Conservation (phyloP, 2,113 vertebrate genomes). For the Lycaon pictus region DNA sequence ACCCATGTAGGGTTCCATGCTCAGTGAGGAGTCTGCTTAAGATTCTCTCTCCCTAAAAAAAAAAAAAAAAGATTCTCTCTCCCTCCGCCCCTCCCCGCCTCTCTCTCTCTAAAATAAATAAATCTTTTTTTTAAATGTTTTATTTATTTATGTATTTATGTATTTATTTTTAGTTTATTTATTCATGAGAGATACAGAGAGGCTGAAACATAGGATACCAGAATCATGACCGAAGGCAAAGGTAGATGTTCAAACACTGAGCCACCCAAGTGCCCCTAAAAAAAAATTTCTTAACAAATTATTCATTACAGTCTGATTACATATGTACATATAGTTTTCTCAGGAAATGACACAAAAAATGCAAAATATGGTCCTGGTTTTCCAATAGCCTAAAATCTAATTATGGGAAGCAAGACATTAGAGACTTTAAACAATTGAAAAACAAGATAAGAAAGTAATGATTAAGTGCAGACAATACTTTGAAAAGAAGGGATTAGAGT, state of each 20-base stretch:
- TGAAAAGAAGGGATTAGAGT: not conserved
- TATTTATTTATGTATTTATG: too few species aligned
- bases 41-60: not conserved
- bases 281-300: not conserved
- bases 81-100: not conserved
- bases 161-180: too few species aligned
- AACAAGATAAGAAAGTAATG: not conserved
- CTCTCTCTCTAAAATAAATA: not conserved
- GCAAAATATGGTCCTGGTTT: not conserved
- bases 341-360: not conserved
- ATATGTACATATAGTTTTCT: not conserved
- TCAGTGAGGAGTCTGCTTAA: not conserved
- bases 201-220: too few species aligned
- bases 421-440: not conserved
- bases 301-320: not conserved
- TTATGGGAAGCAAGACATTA: not conserved
- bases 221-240: too few species aligned
- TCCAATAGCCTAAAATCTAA: slow-evolving; percentile 7
- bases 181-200: too few species aligned
- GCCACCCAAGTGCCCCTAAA: too few species aligned
- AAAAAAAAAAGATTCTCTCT: not conserved
- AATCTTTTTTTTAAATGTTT: not conserved
- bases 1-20: not conserved
- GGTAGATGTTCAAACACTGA: too few species aligned
- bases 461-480: not conserved